phyloP scores from a whole-genome alignment of 1,140 invertebrate species.

The Linepithema humile region DNA sequence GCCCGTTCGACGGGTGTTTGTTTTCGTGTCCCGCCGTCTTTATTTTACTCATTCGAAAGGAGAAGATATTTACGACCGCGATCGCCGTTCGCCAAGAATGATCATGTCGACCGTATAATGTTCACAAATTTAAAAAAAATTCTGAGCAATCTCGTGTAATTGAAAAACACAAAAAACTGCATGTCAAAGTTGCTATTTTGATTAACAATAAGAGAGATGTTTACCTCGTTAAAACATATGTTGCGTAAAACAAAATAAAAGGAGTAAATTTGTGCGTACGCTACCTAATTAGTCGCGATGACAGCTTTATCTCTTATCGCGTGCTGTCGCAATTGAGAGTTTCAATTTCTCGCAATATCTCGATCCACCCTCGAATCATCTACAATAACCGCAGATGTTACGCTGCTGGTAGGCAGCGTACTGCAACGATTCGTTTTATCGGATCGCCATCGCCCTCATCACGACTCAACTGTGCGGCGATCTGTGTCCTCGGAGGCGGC shows the following conservation, averaged over 20 bases:
- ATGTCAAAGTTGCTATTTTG: not conserved
- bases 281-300: not conserved
- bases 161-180: not conserved
- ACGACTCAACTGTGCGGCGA: constrained; percentile 27
- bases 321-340: constrained; percentile 18
- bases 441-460: constrained; percentile 45
- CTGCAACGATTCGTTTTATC: constrained; percentile 54
- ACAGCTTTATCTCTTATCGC: constrained; percentile 28
- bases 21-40: constrained; percentile 37
- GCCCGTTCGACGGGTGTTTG: constrained; percentile 48
- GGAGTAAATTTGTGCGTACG: not conserved
- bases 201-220: not conserved
- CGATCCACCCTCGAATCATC: constrained; percentile 8
- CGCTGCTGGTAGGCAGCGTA: not conserved
- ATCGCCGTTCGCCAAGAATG: constrained; percentile 1
- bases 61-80: constrained; percentile 38
- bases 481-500: constrained; percentile 12
- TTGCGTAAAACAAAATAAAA: too few species aligned
- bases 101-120: not conserved
- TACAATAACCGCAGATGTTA: constrained; percentile 32
- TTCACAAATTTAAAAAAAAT: constrained; percentile 1
- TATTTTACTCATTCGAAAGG: constrained; percentile 35
- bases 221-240: not conserved
- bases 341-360: constrained; percentile 21
- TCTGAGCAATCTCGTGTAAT: not conserved